Evolutionary conservation across 2,888 invertebrate genomes (phyloP), one percentile per base, ranked within the genome.

Genomic region (Epirrhoe alternata): DNA sequence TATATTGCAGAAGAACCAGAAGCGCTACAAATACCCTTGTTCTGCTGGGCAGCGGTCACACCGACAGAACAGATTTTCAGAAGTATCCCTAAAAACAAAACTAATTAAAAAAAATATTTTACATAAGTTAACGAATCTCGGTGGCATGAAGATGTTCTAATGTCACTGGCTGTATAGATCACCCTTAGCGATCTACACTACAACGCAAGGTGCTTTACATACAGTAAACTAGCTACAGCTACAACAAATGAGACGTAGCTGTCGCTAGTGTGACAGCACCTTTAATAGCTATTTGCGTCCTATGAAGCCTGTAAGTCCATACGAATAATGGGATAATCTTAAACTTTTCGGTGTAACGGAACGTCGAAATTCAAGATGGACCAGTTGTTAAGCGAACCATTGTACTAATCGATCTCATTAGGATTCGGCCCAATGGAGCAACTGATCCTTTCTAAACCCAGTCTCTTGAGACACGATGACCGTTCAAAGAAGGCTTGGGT

Each of bases 331-430:
- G 14, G 12, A 47, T 6, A n/a, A 12, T n/a, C n/a, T 16, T 35
- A 1, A 47, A 14, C 47, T 47, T 16, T 47, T 47, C 47, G 47
- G 47, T 47, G 47, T 47, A 6, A 47, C 47, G 47, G 14, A 6
- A 47, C 6, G 47, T 47, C 47, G 6, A 47, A 56, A 42, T 52
- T 31, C 51, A 17, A 52, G 52, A 53, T 31, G 54, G n/a, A 31
- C 30, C 31, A 52, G 24, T 47, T 61, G 54, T 47, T 38, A 64
- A 64, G 50, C 49, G 59, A 47, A 45, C 55, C 64, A 60, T 65
- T 56, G 33, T 51, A 30, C 51, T 51, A 56, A 65, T 65, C 60
- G 51, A 65, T 65, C 61, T 50, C 60, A 60, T 65, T 65, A 60
- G 47, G 33, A 61, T 56, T 50, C 51, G 47, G 56, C 55, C 33